phyloP scores from a whole-genome alignment of 2,888 invertebrate genomes.

The Mylabris sibirica region DNA sequence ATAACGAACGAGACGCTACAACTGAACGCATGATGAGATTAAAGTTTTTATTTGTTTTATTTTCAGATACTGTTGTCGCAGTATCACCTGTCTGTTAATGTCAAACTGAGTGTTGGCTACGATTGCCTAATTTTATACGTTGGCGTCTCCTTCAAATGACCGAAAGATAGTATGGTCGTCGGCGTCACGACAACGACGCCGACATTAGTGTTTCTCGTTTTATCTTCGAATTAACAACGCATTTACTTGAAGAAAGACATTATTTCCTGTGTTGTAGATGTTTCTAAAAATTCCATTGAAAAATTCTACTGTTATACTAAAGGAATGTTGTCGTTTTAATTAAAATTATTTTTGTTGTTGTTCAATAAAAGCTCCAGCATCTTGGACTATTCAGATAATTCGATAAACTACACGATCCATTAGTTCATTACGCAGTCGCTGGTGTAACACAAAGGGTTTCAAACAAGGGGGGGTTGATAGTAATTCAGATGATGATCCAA shows the following conservation, averaged over 20 bases:
- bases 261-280: slow-evolving; percentile 8
- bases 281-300: no score
- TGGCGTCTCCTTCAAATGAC: slow-evolving; percentile 33
- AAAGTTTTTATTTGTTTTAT: slow-evolving; percentile 41
- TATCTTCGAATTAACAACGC: neutral
- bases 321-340: no score
- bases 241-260: neutral
- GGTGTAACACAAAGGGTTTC: slow-evolving; percentile 33
- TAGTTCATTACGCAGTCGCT: slow-evolving; percentile 45
- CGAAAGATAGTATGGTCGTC: slow-evolving; percentile 21
- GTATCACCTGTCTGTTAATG: slow-evolving; percentile 45
- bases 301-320: no score
- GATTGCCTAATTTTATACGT: slow-evolving; percentile 37
- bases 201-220: neutral
- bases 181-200: slow-evolving; percentile 23
- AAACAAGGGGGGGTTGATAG: slow-evolving; percentile 18
- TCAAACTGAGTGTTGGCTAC: slow-evolving; percentile 36
- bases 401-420: slow-evolving; percentile 37
- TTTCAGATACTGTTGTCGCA: slow-evolving; percentile 40
- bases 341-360: no score
- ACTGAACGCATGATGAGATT: neutral
- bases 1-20: neutral
- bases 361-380: no score
- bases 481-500: slow-evolving; percentile 42
- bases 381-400: slow-evolving; percentile 21